A percentile compares a stretch with the other conserved stretches of the same genome.
These are phyloP conservation scores for Centruroides vittatus DNA, from an alignment of 1,140 invertebrate genomes.

Conservation along the genomic window DNA sequence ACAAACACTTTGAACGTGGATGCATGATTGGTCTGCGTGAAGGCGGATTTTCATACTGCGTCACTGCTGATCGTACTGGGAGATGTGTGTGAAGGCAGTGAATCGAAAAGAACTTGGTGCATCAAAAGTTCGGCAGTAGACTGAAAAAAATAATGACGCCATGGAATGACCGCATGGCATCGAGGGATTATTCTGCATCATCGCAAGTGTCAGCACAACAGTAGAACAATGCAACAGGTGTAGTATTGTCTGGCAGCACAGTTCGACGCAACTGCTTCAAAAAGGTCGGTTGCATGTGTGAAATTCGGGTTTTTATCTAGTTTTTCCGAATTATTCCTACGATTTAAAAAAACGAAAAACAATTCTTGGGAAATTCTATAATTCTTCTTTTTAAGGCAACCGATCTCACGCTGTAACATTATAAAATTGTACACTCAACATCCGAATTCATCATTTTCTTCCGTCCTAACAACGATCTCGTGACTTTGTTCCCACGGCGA, in stretches of 20 bases:
- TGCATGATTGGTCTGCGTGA: not conserved
- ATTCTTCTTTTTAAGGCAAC: no score
- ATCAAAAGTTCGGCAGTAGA: not conserved
- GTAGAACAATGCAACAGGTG: not conserved
- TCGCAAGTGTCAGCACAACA: not conserved
- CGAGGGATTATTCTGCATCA: not conserved
- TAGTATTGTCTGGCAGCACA: not conserved
- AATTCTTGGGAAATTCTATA: no score
- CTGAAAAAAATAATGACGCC: not conserved
- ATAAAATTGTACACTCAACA: no score
- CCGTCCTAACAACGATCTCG: no score
- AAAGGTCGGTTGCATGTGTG: not conserved
- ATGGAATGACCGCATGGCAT: not conserved
- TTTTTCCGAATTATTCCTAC: no score
- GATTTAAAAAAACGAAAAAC: no score
- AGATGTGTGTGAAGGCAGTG: not conserved
- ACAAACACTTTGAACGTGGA: not conserved
- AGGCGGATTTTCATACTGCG: constrained; percentile 10
- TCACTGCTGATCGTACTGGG: not conserved
- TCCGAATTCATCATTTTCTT: no score
- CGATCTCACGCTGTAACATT: no score
- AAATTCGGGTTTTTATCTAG: no score
- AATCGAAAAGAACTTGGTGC: not conserved
- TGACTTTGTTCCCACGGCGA: no score
- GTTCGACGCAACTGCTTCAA: constrained; percentile 16